These are phyloP conservation scores for Oplegnathus fasciatus DNA, from an alignment of 2,113 vertebrate genomes.

Conservation along the genomic window DNA sequence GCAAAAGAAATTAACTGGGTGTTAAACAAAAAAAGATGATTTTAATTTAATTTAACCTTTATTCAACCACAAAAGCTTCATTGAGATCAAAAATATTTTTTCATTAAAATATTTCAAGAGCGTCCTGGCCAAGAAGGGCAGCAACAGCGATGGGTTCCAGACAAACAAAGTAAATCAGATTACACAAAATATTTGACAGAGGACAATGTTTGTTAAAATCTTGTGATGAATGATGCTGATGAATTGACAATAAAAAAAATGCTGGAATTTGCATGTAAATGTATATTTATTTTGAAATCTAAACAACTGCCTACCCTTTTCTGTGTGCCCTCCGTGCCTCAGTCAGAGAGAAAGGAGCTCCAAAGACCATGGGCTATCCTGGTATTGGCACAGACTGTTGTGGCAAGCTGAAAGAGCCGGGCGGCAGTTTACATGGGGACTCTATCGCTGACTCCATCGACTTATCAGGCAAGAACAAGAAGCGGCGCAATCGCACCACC, in stretches of 20 bases:
- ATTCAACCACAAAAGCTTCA: neutral
- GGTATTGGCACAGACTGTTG: slow-evolving; percentile 84
- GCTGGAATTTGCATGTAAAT: neutral
- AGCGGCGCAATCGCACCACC: slow-evolving; percentile 93
- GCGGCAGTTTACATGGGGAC: slow-evolving; percentile 71
- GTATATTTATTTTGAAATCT: neutral
- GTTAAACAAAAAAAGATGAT: accelerated
- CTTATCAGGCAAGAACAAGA: slow-evolving; percentile 91
- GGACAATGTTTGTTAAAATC: neutral
- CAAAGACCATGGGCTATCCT: slow-evolving; percentile 86
- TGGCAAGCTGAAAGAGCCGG: slow-evolving; percentile 79
- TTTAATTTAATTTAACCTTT: neutral
- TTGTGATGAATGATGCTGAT: neutral
- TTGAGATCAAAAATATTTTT: neutral
- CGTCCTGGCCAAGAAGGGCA: neutral
- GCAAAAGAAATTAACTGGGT: neutral
- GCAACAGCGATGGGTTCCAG: no score
- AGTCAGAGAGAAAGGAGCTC: slow-evolving; percentile 85
- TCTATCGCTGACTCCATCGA: slow-evolving; percentile 87
- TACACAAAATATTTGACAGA: neutral
- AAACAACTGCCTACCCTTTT: slow-evolving; percentile 1
- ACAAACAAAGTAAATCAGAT: neutral
- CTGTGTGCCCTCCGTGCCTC: slow-evolving; percentile 46
- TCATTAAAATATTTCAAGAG: neutral
- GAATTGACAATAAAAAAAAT: neutral